These are phyloP conservation scores for Cairina moschata DNA, from an alignment of 2,113 vertebrate genomes.

Conservation along the genomic window DNA sequence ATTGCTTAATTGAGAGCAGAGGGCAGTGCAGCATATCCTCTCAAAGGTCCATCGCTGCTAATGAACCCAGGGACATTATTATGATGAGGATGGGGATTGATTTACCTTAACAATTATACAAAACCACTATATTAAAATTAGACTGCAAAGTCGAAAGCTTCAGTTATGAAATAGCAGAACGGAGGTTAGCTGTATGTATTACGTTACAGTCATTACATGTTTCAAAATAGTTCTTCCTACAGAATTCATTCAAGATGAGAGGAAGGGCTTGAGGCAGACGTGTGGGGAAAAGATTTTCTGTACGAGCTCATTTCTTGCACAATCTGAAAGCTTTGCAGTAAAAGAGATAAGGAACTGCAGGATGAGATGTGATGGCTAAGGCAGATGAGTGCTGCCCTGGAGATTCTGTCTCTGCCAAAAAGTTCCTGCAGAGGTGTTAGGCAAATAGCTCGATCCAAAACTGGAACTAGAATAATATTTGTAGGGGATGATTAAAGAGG, in stretches of 20 bases:
- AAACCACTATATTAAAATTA: not conserved
- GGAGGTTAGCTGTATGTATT: not conserved
- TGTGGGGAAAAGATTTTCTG: not conserved
- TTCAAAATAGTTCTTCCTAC: not conserved
- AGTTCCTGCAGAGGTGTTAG: slow-evolving; percentile 5
- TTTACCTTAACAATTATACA: not conserved
- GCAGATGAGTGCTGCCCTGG: not conserved
- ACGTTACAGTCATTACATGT: not conserved
- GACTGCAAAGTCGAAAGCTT: not conserved
- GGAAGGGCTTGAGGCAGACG: not conserved
- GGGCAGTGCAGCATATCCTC: not conserved
- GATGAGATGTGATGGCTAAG: not conserved
- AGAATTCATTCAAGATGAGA: not conserved
- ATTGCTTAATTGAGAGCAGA: not conserved
- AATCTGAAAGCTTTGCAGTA: not conserved
- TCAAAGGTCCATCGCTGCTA: not conserved
- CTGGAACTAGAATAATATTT: not conserved
- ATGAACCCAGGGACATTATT: not conserved
- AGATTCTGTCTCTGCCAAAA: not conserved
- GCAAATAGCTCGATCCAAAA: not conserved
- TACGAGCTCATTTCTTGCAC: not conserved
- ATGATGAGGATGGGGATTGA: not conserved
- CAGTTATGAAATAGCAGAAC: not conserved
- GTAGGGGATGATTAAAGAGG: not conserved
- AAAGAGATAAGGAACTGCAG: not conserved